Percentiles rank a stretch among this genome's conserved stretches.
Conservation (phyloP, 1,140 invertebrate species). For the Palaemon carinicauda region DNA sequence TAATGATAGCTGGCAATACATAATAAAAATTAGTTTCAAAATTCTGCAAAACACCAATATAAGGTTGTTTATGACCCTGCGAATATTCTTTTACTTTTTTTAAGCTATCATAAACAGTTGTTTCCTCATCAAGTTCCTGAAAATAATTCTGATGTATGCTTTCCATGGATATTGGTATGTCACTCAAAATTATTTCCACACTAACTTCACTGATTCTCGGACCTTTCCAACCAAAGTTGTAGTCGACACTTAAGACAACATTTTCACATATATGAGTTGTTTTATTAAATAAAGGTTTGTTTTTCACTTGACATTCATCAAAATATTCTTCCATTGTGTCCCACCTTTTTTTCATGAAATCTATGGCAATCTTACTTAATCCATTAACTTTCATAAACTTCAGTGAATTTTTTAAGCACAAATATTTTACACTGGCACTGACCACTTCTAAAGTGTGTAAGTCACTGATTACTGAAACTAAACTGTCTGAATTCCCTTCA, state of each 20-base stretch:
- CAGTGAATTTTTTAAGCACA: constrained; percentile 7
- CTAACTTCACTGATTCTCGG: constrained; percentile 14
- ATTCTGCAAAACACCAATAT: not conserved
- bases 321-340: not conserved
- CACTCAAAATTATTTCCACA: constrained; percentile 28
- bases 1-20: not conserved
- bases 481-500: not conserved
- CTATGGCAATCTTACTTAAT: not conserved
- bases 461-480: constrained; percentile 10
- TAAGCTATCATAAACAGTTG: not conserved
- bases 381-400: constrained; percentile 33
- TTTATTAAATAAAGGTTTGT: constrained; percentile 13
- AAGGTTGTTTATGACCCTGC: too few relatives aligned
- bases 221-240: constrained; percentile 30
- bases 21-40: constrained; percentile 25
- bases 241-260: constrained; percentile 38
- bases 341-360: not conserved
- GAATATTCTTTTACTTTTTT: not conserved
- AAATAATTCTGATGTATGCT: not conserved
- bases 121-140: not conserved
- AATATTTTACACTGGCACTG: constrained; percentile 18
- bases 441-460: not conserved
- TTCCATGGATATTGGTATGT: constrained; percentile 11
- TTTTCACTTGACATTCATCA: not conserved
- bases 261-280: constrained; percentile 28